These are phyloP conservation scores for Therioaphis trifolii DNA, from an alignment of 2,888 invertebrate species.

Conservation along the genomic window DNA sequence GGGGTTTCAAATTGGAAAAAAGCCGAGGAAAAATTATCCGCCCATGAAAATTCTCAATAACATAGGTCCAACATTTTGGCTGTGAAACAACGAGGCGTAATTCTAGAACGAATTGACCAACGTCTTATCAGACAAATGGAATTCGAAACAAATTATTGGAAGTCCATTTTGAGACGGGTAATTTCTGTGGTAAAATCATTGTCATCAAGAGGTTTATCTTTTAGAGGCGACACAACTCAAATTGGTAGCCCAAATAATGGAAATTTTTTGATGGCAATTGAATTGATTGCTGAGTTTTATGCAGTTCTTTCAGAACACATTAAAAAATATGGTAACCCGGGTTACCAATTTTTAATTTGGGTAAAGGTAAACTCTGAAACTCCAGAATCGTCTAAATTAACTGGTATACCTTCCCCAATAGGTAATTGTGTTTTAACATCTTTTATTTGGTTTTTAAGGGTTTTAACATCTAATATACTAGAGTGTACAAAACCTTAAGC, in stretches of 20 bases:
- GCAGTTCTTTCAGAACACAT: slow-evolving; percentile 6
- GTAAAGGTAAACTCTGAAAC: slow-evolving; percentile 19
- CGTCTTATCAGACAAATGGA: neutral
- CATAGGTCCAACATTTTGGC: neutral
- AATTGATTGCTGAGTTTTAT: slow-evolving; percentile 67
- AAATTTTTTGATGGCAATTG: too few species aligned
- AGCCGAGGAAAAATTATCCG: slow-evolving; percentile 34
- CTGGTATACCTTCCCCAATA: neutral
- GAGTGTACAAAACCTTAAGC: too few species aligned
- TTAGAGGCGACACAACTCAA: too few species aligned
- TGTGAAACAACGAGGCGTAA: slow-evolving; percentile 2
- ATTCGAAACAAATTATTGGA: slow-evolving; percentile 16
- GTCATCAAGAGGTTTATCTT: too few species aligned
- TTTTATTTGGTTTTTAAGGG: neutral
- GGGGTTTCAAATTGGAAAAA: slow-evolving; percentile 11
- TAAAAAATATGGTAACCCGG: slow-evolving; percentile 8
- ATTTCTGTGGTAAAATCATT: too few species aligned
- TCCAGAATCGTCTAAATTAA: neutral
- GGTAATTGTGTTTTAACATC: neutral
- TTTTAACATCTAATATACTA: too few species aligned
- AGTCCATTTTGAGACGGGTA: neutral
- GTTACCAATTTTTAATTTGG: too few species aligned
- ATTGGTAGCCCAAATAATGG: too few species aligned
- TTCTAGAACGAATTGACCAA: slow-evolving; percentile 22
- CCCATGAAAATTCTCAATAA: neutral